These are phyloP conservation scores for Amblyteles armatorius DNA, from an alignment of 2,888 invertebrate genomes.

Conservation along the genomic window DNA sequence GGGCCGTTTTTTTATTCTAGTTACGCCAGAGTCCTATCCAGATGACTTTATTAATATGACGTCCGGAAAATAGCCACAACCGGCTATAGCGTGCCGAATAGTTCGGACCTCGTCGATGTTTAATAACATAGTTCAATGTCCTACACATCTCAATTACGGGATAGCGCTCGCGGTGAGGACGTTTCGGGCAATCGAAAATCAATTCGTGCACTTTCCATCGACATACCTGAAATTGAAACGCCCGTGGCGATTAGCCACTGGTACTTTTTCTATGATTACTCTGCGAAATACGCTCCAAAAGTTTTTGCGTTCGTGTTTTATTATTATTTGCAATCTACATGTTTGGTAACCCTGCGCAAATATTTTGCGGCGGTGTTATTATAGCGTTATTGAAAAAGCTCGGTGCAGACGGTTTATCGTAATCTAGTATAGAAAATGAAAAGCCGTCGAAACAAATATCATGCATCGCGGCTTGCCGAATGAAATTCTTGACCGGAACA, in stretches of 20 bases:
- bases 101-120: slow-evolving; percentile 10
- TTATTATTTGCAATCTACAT: background rate
- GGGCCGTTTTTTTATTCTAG: background rate
- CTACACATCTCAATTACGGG: background rate
- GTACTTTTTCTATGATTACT: slow-evolving; percentile 11
- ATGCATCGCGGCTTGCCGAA: background rate
- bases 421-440: background rate
- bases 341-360: background rate
- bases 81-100: slow-evolving; percentile 16
- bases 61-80: slow-evolving; percentile 27
- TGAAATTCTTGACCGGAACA: background rate
- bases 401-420: background rate
- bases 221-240: background rate
- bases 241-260: background rate
- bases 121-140: slow-evolving; percentile 22
- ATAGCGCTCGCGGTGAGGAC: background rate
- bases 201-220: background rate
- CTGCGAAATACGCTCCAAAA: background rate
- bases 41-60: slow-evolving; percentile 48
- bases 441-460: background rate
- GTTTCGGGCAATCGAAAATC: slow-evolving; percentile 5
- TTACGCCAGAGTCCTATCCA: background rate
- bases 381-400: background rate
- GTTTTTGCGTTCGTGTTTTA: background rate
- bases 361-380: background rate